These are phyloP conservation scores for Agelastica alni DNA, from an alignment of 2,888 invertebrate genomes.

Conservation along the genomic window DNA sequence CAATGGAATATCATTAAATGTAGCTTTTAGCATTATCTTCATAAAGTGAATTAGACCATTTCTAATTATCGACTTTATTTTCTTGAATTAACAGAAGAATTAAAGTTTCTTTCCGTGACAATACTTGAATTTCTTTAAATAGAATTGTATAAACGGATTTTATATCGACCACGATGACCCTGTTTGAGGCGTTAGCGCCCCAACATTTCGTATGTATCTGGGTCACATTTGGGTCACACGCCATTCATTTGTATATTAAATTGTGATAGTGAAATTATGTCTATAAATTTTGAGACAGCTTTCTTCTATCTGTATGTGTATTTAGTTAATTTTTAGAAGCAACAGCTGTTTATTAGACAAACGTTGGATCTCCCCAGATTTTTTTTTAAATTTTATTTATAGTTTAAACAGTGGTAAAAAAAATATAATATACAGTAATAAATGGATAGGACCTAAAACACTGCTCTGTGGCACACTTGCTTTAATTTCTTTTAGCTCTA, in stretches of 20 bases:
- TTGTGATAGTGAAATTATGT: conserved; percentile 8
- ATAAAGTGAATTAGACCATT: conserved; percentile 9
- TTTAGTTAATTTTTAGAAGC: too few species aligned
- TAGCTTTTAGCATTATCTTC: too few species aligned
- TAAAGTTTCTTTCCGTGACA: conserved; percentile 1
- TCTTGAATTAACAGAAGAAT: background rate
- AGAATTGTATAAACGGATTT: conserved; percentile 16
- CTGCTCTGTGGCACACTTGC: too few species aligned
- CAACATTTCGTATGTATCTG: conserved; percentile 17
- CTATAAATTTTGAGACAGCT: background rate
- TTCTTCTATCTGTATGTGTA: background rate
- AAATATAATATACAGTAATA: too few species aligned
- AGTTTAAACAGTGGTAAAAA: too few species aligned
- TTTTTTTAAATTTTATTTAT: too few species aligned
- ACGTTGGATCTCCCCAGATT: too few species aligned
- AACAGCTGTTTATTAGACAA: too few species aligned
- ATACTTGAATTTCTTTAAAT: background rate
- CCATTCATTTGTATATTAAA: conserved; percentile 5
- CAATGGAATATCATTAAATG: too few species aligned
- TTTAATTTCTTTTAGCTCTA: too few species aligned
- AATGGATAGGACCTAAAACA: too few species aligned
- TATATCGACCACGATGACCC: conserved; percentile 17
- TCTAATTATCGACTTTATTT: conserved; percentile 3
- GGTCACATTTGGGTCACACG: conserved; percentile 12
- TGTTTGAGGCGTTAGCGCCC: conserved; percentile 15